Conservation (phyloP, 2,888 invertebrate genomes). For the Taphrorychus bicolor region DNA sequence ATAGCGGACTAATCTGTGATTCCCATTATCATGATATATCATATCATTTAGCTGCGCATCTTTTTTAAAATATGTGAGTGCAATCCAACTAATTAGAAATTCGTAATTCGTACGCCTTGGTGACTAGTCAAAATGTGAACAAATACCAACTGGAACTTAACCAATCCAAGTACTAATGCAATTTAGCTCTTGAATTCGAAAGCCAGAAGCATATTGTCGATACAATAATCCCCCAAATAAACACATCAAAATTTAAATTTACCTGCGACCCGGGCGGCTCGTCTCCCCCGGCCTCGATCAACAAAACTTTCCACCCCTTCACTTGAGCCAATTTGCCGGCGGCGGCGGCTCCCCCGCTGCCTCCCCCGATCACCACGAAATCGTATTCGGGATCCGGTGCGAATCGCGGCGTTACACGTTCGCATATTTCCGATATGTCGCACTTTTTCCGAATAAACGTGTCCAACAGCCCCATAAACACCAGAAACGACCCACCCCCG, state of each 20-base stretch:
- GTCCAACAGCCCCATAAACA: slow-evolving; percentile 72
- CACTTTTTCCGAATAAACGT: slow-evolving; percentile 67
- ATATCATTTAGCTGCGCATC: no score
- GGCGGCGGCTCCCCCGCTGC: slow-evolving; percentile 70
- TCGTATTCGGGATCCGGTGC: slow-evolving; percentile 66
- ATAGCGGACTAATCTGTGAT: no score
- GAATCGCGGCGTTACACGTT: slow-evolving; percentile 62
- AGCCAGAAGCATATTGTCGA: background rate
- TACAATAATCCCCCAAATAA: background rate
- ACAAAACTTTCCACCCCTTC: slow-evolving; percentile 71
- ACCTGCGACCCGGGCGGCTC: slow-evolving; percentile 68
- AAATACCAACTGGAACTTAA: no score
- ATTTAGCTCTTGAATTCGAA: no score
- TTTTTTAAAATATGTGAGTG: no score
- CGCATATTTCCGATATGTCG: slow-evolving; percentile 67
- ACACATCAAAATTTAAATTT: background rate
- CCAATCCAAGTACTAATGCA: no score
- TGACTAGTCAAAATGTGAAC: no score
- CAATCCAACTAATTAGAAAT: no score
- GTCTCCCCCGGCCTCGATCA: slow-evolving; percentile 76
- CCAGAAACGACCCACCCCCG: slow-evolving; percentile 65
- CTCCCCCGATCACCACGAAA: slow-evolving; percentile 72
- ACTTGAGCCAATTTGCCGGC: slow-evolving; percentile 71
- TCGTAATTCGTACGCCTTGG: no score
- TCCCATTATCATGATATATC: no score